Base-by-base conservation (phyloP, 2,888 invertebrate species). In the Athalia circularis region DNA sequence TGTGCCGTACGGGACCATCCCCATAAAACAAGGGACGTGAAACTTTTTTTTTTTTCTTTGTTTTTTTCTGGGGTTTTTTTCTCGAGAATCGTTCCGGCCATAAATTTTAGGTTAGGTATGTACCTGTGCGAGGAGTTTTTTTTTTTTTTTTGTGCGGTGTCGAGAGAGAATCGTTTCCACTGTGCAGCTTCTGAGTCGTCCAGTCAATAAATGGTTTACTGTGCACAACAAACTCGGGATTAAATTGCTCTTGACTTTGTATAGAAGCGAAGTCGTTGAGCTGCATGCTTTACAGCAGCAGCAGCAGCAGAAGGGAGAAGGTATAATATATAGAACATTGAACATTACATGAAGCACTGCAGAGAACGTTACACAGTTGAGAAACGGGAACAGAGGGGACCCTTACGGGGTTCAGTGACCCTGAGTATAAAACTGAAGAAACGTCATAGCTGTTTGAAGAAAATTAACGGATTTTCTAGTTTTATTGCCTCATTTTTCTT, bases 321-420 rank as follows among this genome's bases (percentile, higher is more conserved):
- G 54, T n/a, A n/a, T 54, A 8, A n/a, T 54, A 11, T 54, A 54
- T 54, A 29, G 59, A 72, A 59, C 52, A 54, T 68, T 50, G 54
- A 68, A 68, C 52, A 54, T 7, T 54, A 54, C 8, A n/a, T 54
- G 54, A n/a, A 8, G 54, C 8, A n/a, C n/a, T 8, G n/a, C 9
- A 54, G 54, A 54, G 54, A 54, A n/a, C 8, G 54, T 11, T 8
- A 54, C 1, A 29, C 45, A 72, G 50, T 29, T 11, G 68, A 54
- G 68, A 52, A 54, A 45, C 47, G n/a, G 48, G 54, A 68, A 45
- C 59, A 59, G 59, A 59, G 72, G 57, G 59, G 47, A 72, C 68
- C 68, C 50, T 68, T 47, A 54, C 50, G 29, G 54, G 68, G 29
- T 68, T 29, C 68, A 47, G 50, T 68, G 68, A 50, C 68, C 68